Evolutionary conservation across 2,888 invertebrate species (phyloP).

Genomic region (Drosophila phalerata): DNA sequence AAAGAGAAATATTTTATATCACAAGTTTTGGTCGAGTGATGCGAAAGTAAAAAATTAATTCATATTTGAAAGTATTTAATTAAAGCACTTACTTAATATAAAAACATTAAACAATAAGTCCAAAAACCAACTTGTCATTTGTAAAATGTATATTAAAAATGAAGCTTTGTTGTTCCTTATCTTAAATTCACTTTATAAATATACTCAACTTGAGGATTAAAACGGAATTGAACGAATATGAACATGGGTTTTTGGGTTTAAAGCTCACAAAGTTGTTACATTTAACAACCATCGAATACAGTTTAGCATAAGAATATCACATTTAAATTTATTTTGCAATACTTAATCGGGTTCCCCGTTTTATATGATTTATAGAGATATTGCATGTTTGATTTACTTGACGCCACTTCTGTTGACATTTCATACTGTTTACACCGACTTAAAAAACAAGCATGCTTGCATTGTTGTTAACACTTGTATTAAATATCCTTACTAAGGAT

Average conservation of each 20-base stretch:
- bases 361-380: conserved; percentile 34
- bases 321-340: conserved; percentile 12
- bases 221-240: neutral
- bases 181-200: neutral
- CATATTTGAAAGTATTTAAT: neutral
- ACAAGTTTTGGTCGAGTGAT: neutral
- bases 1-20: neutral
- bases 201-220: no score
- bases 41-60: neutral
- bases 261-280: neutral
- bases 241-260: neutral
- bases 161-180: neutral
- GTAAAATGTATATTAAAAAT: neutral
- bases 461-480: conserved; percentile 46
- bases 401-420: conserved; percentile 44
- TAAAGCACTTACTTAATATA: neutral
- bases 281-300: neutral
- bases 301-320: conserved; percentile 1
- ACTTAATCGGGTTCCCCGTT: conserved; percentile 4
- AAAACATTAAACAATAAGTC: neutral
- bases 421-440: conserved; percentile 31
- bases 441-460: conserved; percentile 23
- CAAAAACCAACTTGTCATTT: neutral
- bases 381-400: conserved; percentile 43
- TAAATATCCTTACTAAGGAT: neutral